Evolutionary conservation across 2,113 vertebrate genomes (phyloP), one percentile per base, ranked within the genome.

Genomic region (Toxotes chatareus): DNA sequence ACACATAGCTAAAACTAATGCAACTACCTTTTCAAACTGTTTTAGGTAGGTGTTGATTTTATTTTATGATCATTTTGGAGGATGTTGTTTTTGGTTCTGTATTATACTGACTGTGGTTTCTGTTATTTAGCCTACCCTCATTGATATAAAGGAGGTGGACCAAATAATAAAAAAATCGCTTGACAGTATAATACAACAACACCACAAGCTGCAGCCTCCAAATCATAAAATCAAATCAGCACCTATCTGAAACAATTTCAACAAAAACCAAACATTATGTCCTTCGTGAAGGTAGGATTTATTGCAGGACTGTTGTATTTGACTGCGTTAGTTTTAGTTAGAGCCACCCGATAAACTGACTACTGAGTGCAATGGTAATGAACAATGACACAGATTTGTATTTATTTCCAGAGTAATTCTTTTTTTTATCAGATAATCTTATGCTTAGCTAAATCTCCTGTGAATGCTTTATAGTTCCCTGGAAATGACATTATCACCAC

Each of bases 381-480:
- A 34, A 62, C 42, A 73, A 27, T 59, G 4, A n/a, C 38, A 46
- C 16, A 27, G 4, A 31, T 14, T 21, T 21, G 32, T 27, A 38
- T 36, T 36, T 70, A 38, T 38, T 72, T 53, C 44, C 27, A 46
- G 36, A 61, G 46, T 59, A 21, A 40, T 67, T 40, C 55, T 12
- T 11, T 63, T 63, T 5, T 55, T 38, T 38, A 44, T 44, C 57
- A 73, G n/a, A 64, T 44, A 42, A 34, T 75, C 19, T 62, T 11
- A 36, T 74, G n/a, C 27, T 23, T 40, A 47, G 67, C 63, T 69
- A 32, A 47, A 75, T 59, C 40, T 19, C 0, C 31, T 9, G 5
- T 1, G 34, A 5, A 59, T 40, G 47, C 10, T 64, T 72, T 79
- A 64, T 38, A 63, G 40, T 47, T 79, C 23, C 59, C 19, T 73